These are phyloP conservation scores for Varanus salvator DNA, from an alignment of 2,113 vertebrate species.

Conservation along the genomic window DNA sequence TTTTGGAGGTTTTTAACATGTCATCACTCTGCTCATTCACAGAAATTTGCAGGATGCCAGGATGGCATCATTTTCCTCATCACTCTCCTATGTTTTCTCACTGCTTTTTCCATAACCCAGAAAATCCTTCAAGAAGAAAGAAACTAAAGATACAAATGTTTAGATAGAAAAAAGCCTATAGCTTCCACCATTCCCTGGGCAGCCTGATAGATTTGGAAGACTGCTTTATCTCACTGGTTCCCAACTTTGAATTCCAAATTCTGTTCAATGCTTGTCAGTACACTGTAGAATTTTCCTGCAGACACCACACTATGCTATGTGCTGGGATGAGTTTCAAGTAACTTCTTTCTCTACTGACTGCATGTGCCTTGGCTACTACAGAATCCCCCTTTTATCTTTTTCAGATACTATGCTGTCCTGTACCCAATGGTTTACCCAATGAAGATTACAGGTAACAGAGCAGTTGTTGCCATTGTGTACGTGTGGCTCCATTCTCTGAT, in stretches of 20 bases:
- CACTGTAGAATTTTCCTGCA: background rate
- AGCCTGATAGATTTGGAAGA: too few species aligned
- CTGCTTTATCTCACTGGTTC: background rate
- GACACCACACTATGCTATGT: background rate
- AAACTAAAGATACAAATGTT: too few species aligned
- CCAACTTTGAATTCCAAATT: background rate
- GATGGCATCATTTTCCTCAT: too few species aligned
- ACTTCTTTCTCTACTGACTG: background rate
- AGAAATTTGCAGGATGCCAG: too few species aligned
- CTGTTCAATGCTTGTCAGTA: background rate
- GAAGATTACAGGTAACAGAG: slow-evolving; percentile 98
- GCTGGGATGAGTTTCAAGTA: background rate
- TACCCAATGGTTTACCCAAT: slow-evolving; percentile 99
- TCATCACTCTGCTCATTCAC: too few species aligned
- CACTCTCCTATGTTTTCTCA: too few species aligned
- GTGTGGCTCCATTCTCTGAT: slow-evolving; percentile 95
- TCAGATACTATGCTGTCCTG: slow-evolving; percentile 96
- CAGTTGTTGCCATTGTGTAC: slow-evolving; percentile 89
- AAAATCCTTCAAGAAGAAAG: too few species aligned
- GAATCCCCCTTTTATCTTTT: background rate
- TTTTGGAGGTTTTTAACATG: too few species aligned
- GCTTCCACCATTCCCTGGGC: too few species aligned
- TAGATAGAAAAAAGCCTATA: too few species aligned
- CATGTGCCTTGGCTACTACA: background rate
- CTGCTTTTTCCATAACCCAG: too few species aligned